Evolutionary conservation across 1,140 invertebrate species (phyloP).

Genomic region (Aleiodes sp.): DNA sequence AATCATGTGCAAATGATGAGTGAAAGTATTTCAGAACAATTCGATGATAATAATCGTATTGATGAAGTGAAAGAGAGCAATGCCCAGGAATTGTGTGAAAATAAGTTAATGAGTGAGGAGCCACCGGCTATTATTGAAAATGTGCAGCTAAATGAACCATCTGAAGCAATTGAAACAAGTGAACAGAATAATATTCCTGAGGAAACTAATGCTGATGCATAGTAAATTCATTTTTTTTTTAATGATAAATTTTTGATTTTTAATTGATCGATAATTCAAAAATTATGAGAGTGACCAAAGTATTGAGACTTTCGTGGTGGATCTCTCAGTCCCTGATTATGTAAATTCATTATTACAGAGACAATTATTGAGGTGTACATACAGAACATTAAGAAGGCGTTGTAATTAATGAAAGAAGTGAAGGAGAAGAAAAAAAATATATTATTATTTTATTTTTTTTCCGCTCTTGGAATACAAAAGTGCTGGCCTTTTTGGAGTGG

Average conservation of each 20-base stretch:
- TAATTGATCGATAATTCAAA: conserved; percentile 25
- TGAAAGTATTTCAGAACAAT: neutral
- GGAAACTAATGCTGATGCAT: neutral
- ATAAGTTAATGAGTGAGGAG: neutral
- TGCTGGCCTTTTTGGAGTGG: conserved; percentile 54
- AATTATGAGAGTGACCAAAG: conserved; percentile 47
- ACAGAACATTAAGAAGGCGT: conserved; percentile 32
- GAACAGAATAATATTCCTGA: neutral
- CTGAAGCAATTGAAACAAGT: neutral
- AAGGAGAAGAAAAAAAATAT: conserved; percentile 16
- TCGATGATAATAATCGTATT: neutral
- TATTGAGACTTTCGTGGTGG: conserved; percentile 45
- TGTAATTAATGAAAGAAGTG: neutral
- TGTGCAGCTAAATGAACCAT: neutral
- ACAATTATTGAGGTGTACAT: conserved; percentile 49
- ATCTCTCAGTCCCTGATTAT: conserved; percentile 26
- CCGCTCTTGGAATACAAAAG: conserved; percentile 18
- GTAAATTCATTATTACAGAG: conserved; percentile 21
- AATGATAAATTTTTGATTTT: too few relatives aligned
- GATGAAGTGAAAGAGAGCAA: conserved; percentile 4
- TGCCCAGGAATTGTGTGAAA: neutral
- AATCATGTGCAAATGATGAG: neutral
- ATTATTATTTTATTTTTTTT: too few relatives aligned
- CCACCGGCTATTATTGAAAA: neutral
- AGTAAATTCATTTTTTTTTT: neutral